Base-by-base conservation (phyloP, 2,888 invertebrate species). In the Cyaniris semiargus region DNA sequence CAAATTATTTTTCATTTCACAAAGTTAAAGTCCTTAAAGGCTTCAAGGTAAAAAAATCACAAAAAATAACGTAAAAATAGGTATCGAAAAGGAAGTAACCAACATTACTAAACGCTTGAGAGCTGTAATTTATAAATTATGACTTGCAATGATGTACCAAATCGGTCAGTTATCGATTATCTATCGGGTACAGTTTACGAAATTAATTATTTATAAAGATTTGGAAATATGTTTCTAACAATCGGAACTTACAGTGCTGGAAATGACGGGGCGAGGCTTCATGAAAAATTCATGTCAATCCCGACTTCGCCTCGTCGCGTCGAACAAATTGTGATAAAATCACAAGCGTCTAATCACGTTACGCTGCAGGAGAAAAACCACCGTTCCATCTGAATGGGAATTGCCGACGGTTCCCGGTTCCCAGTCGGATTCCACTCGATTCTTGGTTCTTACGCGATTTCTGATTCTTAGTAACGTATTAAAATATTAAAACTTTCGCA, bases 241-340 rank as follows among this genome's bases (percentile, higher is more conserved):
- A 85, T 84, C 85, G 82, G 82, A 84, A 85, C 82, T 82, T 82
- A 83, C 82, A 79, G 82, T 79, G 81, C 83, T 83, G 83, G 86
- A 87, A 90, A 90, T 88, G 90, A 88, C 86, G 85, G 81, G 84
- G 85, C 87, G 86, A 87, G 82, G 85, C 85, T 89, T 93, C 93
- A 93, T 92, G 91, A 90, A 90, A 92, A 90, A 92, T 93, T 93
- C 93, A 93, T 93, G 88, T 81, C 82, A 82, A 85, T 84, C 81
- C 84, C 84, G 83, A 82, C 84, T 85, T 81, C 82, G 79, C 82
- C 80, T 83, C 82, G 82, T 80, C 83, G 84, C 84, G 84, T 84
- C 85, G 84, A 82, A 83, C 83, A 89, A 89, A 90, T 90, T 88
- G 85, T 87, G 87, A 89, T 89, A 88, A 90, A 91, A 91, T 92